A percentile compares a stretch with the other conserved stretches of the same genome.
Conservation (phyloP, 2,797 vertebrate genomes). For the Ceyx erithaca region DNA sequence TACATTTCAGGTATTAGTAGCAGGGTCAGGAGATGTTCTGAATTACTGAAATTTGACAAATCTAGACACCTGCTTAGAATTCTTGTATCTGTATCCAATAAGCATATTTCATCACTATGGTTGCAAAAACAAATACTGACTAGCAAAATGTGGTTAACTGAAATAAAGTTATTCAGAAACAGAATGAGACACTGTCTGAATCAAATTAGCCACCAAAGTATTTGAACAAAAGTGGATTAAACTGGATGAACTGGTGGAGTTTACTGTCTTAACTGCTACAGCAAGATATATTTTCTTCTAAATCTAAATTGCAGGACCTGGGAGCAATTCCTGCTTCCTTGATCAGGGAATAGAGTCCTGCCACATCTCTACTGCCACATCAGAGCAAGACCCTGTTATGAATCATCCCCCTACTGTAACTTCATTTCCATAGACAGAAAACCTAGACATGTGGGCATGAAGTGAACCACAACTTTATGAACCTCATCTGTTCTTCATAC, state of each 20-base stretch:
- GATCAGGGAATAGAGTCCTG: neutral
- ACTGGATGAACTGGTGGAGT: conserved; percentile 3
- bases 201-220: conserved; percentile 4
- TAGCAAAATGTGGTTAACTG: conserved; percentile 36
- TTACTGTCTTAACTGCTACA: neutral
- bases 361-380: neutral
- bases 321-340: neutral
- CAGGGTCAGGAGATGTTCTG: neutral
- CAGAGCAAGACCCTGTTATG: neutral
- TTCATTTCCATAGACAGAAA: conserved; percentile 16
- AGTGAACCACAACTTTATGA: neutral
- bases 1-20: neutral
- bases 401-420: neutral
- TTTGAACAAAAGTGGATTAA: conserved; percentile 38
- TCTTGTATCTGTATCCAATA: neutral
- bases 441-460: neutral
- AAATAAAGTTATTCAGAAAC: conserved; percentile 56
- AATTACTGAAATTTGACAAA: conserved; percentile 19
- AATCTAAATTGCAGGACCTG: conserved; percentile 7
- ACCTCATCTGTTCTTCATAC: neutral
- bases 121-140: conserved; percentile 33
- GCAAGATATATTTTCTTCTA: neutral
- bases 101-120: conserved; percentile 27
- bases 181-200: conserved; percentile 36
- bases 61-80: conserved; percentile 32